Evolutionary conservation across 2,888 invertebrate species (phyloP).

Genomic region (Pandemis corylana): DNA sequence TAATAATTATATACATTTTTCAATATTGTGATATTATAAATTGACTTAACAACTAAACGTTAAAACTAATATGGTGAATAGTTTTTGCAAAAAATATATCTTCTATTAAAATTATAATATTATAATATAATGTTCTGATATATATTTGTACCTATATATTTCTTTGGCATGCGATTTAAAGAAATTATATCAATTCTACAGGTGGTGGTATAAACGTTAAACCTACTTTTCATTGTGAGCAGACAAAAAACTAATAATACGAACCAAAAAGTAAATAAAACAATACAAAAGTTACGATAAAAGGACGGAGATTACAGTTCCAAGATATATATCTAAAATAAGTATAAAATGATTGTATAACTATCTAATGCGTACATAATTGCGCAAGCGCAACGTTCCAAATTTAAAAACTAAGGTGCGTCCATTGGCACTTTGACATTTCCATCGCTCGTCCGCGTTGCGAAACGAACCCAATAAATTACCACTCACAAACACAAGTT

Average conservation of each 20-base stretch:
- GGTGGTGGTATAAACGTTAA: constrained; percentile 33
- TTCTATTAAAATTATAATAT: constrained; percentile 49
- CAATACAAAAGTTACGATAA: constrained; percentile 60
- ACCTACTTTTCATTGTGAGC: constrained; percentile 30
- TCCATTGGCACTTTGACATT: constrained; percentile 45
- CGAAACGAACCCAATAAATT: constrained; percentile 35
- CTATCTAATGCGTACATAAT: constrained; percentile 31
- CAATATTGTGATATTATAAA: constrained; percentile 37
- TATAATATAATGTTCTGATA: constrained; percentile 47
- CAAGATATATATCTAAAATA: constrained; percentile 32
- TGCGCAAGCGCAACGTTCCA: constrained; percentile 21
- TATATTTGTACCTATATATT: constrained; percentile 70
- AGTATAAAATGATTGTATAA: constrained; percentile 20
- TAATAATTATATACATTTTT: constrained; percentile 40
- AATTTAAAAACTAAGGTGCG: constrained; percentile 17
- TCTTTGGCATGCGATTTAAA: constrained; percentile 70
- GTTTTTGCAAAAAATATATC: constrained; percentile 64
- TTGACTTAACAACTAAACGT: constrained; percentile 25
- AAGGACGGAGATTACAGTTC: constrained; percentile 57
- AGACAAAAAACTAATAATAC: constrained; percentile 26
- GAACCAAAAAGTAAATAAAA: constrained; percentile 38
- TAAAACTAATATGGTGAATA: constrained; percentile 35
- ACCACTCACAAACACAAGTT: constrained; percentile 43
- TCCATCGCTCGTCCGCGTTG: constrained; percentile 24
- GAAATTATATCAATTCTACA: constrained; percentile 28